Base-by-base conservation (phyloP, 1,140 invertebrate genomes). In the Saxidomus purpurata region DNA sequence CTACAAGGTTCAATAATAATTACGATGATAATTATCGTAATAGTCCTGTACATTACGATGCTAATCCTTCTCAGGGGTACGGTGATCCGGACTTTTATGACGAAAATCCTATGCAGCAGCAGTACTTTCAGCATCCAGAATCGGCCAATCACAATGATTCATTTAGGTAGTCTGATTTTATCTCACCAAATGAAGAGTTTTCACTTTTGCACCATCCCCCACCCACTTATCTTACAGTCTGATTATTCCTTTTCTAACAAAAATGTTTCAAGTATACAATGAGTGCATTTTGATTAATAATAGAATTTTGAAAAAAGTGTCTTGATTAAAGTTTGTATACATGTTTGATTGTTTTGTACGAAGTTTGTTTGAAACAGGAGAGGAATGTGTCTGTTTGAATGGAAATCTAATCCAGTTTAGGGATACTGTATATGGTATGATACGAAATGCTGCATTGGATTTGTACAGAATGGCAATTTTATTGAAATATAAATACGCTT, bases 1-100 rank as follows among this genome's bases (percentile, higher is more conserved):
- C 91, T 8, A 90, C 90, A 88, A 93, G 92, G 92, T 93, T 92
- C 59, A 90, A 90, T 55, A 89, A 86, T 82, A 83, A 90, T 79
- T 77, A 88, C 74, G 86, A 88, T 81, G 52, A 83, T 83, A 84
- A 77, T 84, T 89, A 89, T 83, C 87, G 80, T 89, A 81, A 59
- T 82, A 89, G 87, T 61, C 80, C 55, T 28, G 47, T 90, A 90
- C 88, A 67, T 49, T 89, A 87, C 59, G 69, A 71, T 17, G 49
- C 89, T 89, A 84, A 90, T 71, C 85, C 80, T 8, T 83, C 31
- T 82, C 83, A 89, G 63, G 89, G 87, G 59, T 93, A 93, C 83
- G 91, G 84, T 77, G 92, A 93, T 34, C 91, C 76, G 31, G 76
- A 80, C 38, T 80, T 31, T 38, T 80, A 79, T 69, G 74, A 80